Evolutionary conservation across 2,113 vertebrate species (phyloP).

Genomic region (Empidonax alnorum): DNA sequence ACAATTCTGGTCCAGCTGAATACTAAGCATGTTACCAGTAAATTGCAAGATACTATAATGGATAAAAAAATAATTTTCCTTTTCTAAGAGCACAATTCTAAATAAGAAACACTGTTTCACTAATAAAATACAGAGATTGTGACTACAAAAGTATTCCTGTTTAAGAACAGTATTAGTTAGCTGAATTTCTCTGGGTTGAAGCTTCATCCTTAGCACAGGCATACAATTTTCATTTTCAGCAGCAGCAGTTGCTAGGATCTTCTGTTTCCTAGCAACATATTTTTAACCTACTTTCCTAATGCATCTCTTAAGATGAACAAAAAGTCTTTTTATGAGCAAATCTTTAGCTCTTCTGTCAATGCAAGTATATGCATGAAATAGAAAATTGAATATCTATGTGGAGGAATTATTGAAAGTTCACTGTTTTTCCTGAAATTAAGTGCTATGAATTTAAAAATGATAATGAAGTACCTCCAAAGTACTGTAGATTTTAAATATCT

Average conservation of each 20-base stretch:
- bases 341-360: background rate
- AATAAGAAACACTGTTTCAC: background rate
- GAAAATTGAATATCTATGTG: background rate
- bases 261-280: slow-evolving; percentile 72
- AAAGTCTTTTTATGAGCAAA: slow-evolving; percentile 10
- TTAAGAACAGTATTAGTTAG: background rate
- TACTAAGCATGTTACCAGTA: background rate
- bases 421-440: background rate
- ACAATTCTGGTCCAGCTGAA: background rate
- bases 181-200: background rate
- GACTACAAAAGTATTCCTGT: background rate
- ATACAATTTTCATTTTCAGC: slow-evolving; percentile 46
- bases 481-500: background rate
- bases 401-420: background rate
- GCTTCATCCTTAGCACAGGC: background rate
- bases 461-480: background rate
- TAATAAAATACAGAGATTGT: background rate
- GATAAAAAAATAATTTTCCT: background rate
- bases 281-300: slow-evolving; percentile 67
- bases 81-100: background rate
- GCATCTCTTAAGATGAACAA: background rate
- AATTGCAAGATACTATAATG: background rate
- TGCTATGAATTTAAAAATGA: background rate
- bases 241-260: slow-evolving; percentile 68
- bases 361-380: background rate